These are phyloP conservation scores for Teinopalpus imperialis DNA, from an alignment of 2,888 invertebrate species.

Conservation along the genomic window DNA sequence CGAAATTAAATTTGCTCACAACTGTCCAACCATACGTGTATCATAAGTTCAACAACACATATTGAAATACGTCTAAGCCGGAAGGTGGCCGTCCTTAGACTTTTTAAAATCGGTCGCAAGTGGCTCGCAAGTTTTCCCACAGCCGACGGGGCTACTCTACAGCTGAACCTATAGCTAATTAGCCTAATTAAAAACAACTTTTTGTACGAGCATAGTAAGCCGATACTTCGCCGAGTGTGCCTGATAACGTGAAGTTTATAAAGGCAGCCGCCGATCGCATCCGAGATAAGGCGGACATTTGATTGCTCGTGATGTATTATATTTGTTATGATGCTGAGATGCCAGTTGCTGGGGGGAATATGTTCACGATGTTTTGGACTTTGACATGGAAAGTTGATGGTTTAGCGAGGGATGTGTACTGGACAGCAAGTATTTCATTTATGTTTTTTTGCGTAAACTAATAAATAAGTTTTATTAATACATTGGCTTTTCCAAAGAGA, in stretches of 20 bases:
- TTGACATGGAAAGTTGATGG: conserved; percentile 19
- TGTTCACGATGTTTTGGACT: conserved; percentile 18
- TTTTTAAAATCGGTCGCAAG: conserved; percentile 27
- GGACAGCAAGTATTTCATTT: too few relatives aligned
- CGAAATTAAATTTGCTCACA: too few relatives aligned
- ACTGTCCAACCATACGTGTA: too few relatives aligned
- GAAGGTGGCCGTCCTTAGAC: conserved; percentile 23
- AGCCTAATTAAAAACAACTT: conserved; percentile 73
- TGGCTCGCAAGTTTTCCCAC: conserved; percentile 23
- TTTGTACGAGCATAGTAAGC: conserved; percentile 53
- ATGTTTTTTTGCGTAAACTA: too few relatives aligned
- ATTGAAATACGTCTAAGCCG: too few relatives aligned
- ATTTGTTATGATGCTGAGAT: conserved; percentile 32
- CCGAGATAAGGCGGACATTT: conserved; percentile 39
- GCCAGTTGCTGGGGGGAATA: conserved; percentile 21
- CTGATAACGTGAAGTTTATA: conserved; percentile 40
- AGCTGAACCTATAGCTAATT: conserved; percentile 49
- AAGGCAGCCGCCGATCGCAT: conserved; percentile 45
- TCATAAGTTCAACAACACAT: too few relatives aligned
- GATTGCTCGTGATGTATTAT: conserved; percentile 36
- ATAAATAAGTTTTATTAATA: too few relatives aligned
- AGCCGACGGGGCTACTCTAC: conserved; percentile 20
- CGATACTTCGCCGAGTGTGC: conserved; percentile 46
- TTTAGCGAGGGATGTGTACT: too few relatives aligned
- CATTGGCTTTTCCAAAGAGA: too few relatives aligned